phyloP scores from a whole-genome alignment of 2,113 vertebrate species.

The Pseudorasbora parva region DNA sequence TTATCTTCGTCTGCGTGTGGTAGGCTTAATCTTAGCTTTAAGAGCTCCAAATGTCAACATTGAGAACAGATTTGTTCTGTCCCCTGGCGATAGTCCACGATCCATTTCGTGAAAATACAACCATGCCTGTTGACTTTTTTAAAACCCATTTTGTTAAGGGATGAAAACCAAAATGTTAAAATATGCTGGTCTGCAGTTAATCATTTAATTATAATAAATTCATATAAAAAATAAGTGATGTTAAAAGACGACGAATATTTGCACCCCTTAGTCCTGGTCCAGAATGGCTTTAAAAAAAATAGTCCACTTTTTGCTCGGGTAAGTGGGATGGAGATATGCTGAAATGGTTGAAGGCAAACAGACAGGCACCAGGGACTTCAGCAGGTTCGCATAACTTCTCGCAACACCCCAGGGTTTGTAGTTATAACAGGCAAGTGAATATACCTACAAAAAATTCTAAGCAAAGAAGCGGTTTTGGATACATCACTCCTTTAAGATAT shows the following conservation, averaged over 20 bases:
- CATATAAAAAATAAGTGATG: background rate
- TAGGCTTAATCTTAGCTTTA: slow-evolving; percentile 74
- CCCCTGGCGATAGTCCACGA: slow-evolving; percentile 71
- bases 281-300: background rate
- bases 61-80: slow-evolving; percentile 70
- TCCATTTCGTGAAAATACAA: slow-evolving; percentile 11
- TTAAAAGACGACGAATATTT: background rate
- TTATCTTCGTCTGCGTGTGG: slow-evolving; percentile 65
- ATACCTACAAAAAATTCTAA: background rate
- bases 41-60: slow-evolving; percentile 76
- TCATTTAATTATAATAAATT: background rate
- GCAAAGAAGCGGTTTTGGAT: background rate
- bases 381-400: background rate
- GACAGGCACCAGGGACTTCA: background rate
- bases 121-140: background rate
- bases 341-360: background rate
- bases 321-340: slow-evolving; percentile 2
- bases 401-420: slow-evolving; percentile 10
- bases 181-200: background rate
- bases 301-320: background rate
- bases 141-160: background rate
- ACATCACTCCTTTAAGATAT: background rate
- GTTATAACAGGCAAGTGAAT: background rate
- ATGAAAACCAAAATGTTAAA: background rate
- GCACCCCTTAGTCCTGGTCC: background rate